Evolutionary conservation across 2,113 vertebrate species (phyloP).

Genomic region (Hiodon tergisus): DNA sequence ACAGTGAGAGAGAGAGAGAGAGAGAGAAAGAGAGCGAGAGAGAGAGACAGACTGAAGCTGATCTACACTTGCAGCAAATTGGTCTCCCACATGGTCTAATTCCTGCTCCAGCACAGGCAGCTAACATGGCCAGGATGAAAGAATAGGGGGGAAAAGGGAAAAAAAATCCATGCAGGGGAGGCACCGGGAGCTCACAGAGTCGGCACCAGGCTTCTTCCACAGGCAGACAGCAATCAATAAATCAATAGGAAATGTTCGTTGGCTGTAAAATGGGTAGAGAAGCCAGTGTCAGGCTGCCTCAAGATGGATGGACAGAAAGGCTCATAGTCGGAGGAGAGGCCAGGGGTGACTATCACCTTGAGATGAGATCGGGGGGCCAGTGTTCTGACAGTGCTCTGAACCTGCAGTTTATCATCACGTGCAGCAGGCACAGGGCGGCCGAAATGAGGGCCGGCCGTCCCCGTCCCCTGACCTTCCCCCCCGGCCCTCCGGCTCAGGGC

Average conservation of each 20-base stretch:
- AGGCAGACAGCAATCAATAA: slow-evolving; percentile 94
- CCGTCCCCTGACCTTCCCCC: slow-evolving; percentile 24
- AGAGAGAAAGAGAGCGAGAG: slow-evolving; percentile 34
- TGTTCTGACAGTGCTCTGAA: slow-evolving; percentile 59
- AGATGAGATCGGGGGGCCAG: slow-evolving; percentile 63
- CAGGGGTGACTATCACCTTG: slow-evolving; percentile 75
- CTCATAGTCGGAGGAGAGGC: slow-evolving; percentile 67
- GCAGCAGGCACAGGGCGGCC: slow-evolving; percentile 48
- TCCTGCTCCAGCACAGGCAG: slow-evolving; percentile 70
- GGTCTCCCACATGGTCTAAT: slow-evolving; percentile 82
- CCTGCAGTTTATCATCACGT: slow-evolving; percentile 68
- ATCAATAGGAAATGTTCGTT: slow-evolving; percentile 95
- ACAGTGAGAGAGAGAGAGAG: background rate
- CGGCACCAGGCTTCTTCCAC: slow-evolving; percentile 79
- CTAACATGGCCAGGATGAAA: slow-evolving; percentile 68
- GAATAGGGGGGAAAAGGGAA: slow-evolving; percentile 34
- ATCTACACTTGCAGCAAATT: slow-evolving; percentile 67
- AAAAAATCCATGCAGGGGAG: slow-evolving; percentile 79
- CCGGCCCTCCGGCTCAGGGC: slow-evolving; percentile 30
- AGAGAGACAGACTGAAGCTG: slow-evolving; percentile 59
- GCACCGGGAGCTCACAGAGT: slow-evolving; percentile 70
- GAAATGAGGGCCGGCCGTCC: slow-evolving; percentile 37
- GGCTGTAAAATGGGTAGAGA: slow-evolving; percentile 90
- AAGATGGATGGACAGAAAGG: slow-evolving; percentile 83
- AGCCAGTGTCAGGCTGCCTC: slow-evolving; percentile 78